phyloP scores from a whole-genome alignment of 2,888 invertebrate genomes.

The Philopedon plagiatum region DNA sequence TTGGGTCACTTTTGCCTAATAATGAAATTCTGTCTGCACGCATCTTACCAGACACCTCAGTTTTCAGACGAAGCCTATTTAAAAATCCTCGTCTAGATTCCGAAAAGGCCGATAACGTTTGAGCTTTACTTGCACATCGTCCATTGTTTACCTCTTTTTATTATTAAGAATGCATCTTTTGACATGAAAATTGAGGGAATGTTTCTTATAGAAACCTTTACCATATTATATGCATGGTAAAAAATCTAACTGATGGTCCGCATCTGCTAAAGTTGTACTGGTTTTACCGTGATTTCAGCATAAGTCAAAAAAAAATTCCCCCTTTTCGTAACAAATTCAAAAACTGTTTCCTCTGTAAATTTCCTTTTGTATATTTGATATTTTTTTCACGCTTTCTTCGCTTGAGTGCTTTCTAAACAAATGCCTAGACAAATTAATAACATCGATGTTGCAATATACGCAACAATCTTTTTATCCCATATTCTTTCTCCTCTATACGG shows the following conservation, averaged over 20 bases:
- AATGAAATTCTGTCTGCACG: slow-evolving; percentile 52
- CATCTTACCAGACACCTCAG: slow-evolving; percentile 55
- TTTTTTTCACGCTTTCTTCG: slow-evolving; percentile 48
- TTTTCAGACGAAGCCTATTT: slow-evolving; percentile 51
- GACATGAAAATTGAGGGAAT: slow-evolving; percentile 40
- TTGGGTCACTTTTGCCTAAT: slow-evolving; percentile 50
- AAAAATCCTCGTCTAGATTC: slow-evolving; percentile 49
- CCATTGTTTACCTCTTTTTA: slow-evolving; percentile 16
- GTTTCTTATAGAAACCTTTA: slow-evolving; percentile 50
- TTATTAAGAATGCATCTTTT: slow-evolving; percentile 46
- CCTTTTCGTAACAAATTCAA: slow-evolving; percentile 48
- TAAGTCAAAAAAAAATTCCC: slow-evolving; percentile 49
- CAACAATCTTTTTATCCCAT: slow-evolving; percentile 55
- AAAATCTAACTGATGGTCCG: too few relatives aligned
- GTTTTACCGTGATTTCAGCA: slow-evolving; percentile 48
- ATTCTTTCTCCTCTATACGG: slow-evolving; percentile 42
- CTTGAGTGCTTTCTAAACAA: slow-evolving; percentile 50
- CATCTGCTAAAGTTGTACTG: too few relatives aligned
- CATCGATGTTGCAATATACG: slow-evolving; percentile 47
- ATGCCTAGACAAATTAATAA: slow-evolving; percentile 54
- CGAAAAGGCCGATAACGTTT: slow-evolving; percentile 46
- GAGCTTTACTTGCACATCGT: slow-evolving; percentile 48
- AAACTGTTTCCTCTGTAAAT: slow-evolving; percentile 45
- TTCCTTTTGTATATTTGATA: slow-evolving; percentile 45
- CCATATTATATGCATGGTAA: slow-evolving; percentile 53